These are phyloP conservation scores for Taphrorychus bicolor DNA, from an alignment of 2,888 invertebrate genomes.

Conservation along the genomic window DNA sequence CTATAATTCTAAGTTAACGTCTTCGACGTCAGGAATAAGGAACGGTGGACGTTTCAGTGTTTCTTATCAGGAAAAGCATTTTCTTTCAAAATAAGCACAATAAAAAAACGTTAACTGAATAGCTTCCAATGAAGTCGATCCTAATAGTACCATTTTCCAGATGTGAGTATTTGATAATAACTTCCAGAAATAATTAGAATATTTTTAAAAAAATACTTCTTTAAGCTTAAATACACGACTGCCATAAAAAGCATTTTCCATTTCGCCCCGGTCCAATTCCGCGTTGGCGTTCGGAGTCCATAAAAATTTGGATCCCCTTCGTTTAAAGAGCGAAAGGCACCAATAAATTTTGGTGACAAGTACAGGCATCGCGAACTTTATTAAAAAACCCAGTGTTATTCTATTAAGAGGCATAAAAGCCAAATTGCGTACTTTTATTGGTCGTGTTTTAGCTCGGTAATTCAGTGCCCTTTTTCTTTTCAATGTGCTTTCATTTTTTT, in stretches of 20 bases:
- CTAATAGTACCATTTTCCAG: too few relatives aligned
- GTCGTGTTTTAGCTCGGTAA: constrained; percentile 27
- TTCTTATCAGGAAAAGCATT: neutral
- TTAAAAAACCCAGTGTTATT: constrained; percentile 38
- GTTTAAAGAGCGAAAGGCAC: constrained; percentile 19
- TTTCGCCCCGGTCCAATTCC: neutral
- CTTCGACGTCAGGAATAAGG: neutral
- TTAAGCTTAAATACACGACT: too few relatives aligned
- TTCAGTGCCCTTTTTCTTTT: constrained; percentile 25
- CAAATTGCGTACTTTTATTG: constrained; percentile 38
- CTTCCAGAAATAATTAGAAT: too few relatives aligned
- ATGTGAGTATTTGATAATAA: too few relatives aligned
- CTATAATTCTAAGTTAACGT: neutral
- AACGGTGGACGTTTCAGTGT: neutral
- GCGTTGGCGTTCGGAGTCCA: constrained; percentile 1
- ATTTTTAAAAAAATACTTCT: too few relatives aligned
- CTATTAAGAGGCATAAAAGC: constrained; percentile 37
- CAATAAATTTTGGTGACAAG: constrained; percentile 39
- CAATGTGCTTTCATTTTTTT: constrained; percentile 6
- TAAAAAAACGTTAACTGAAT: neutral
- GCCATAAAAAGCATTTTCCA: neutral
- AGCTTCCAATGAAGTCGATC: too few relatives aligned
- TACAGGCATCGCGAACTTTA: constrained; percentile 38
- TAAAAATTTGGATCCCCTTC: constrained; percentile 21
- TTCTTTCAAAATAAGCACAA: neutral